Conservation (phyloP, 2,797 vertebrate genomes). For the Tokudaia tokunoshimensis region DNA sequence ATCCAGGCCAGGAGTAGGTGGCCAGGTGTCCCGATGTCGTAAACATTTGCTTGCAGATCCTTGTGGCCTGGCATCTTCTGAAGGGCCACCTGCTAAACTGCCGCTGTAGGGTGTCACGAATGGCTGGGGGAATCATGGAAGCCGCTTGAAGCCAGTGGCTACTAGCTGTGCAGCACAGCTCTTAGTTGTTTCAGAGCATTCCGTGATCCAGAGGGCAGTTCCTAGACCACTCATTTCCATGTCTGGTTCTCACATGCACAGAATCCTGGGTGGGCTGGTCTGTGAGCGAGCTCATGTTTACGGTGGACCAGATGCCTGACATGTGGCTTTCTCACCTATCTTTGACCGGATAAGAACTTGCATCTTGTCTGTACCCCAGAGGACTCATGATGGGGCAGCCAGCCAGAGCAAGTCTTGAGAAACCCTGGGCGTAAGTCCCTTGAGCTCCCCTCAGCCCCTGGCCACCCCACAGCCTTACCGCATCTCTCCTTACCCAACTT, state of each 20-base stretch:
- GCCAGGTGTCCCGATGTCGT: not conserved
- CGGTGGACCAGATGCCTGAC: not conserved
- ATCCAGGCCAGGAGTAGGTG: not conserved
- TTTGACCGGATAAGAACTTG: not conserved
- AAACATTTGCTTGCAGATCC: not conserved
- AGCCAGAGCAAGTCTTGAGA: not conserved
- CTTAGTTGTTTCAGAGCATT: not conserved
- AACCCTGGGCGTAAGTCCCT: not conserved
- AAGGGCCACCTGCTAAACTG: not conserved
- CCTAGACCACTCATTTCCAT: fast-evolving
- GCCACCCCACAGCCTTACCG: not conserved
- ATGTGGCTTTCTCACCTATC: no score
- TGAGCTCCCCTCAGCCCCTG: not conserved
- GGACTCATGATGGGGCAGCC: not conserved
- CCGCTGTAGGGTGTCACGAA: not conserved
- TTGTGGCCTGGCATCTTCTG: not conserved
- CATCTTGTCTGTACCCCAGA: no score
- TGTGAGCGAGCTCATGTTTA: not conserved
- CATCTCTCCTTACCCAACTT: constrained; percentile 1
- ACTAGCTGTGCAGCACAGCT: not conserved
- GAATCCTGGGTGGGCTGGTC: not conserved
- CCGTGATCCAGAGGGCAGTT: fast-evolving
- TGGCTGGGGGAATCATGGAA: not conserved
- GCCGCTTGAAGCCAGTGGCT: not conserved
- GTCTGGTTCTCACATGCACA: not conserved